Conservation (phyloP, 2,797 vertebrate genomes). For the Agapornis canus region DNA sequence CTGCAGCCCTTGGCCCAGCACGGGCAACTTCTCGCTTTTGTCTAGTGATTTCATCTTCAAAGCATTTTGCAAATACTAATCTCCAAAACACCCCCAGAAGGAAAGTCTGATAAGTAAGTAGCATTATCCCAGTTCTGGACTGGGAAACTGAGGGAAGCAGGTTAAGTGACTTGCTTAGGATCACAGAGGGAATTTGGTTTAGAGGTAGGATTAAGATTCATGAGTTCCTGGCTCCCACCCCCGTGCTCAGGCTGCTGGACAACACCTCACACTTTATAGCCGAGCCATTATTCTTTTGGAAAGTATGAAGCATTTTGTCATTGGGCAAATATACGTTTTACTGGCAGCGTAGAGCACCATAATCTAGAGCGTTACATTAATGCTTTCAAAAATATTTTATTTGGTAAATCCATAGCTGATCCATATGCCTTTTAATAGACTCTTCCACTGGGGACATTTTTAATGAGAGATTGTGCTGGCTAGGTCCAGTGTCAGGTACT, state of each 20-base stretch:
- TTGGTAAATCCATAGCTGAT: slow-evolving; percentile 71
- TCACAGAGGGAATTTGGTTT: slow-evolving; percentile 53
- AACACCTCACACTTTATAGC: slow-evolving; percentile 32
- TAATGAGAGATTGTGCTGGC: slow-evolving; percentile 88
- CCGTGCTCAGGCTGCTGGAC: slow-evolving; percentile 22
- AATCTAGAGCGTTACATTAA: slow-evolving; percentile 49
- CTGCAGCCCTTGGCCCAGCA: not conserved
- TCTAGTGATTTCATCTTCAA: slow-evolving; percentile 64
- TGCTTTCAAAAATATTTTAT: slow-evolving; percentile 69
- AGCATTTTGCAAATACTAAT: slow-evolving; percentile 57
- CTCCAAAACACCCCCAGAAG: slow-evolving; percentile 56
- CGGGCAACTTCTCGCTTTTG: not conserved
- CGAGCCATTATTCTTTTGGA: slow-evolving; percentile 32
- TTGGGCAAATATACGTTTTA: slow-evolving; percentile 54
- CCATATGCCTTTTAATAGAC: slow-evolving; percentile 81
- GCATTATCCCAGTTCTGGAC: slow-evolving; percentile 51
- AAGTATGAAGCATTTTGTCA: slow-evolving; percentile 58
- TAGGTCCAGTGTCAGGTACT: slow-evolving; percentile 89
- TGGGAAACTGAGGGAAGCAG: slow-evolving; percentile 39
- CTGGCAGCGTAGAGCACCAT: not conserved
- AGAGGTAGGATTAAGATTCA: slow-evolving; percentile 59
- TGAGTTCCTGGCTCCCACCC: slow-evolving; percentile 48
- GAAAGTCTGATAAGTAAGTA: slow-evolving; percentile 65
- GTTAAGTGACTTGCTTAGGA: slow-evolving; percentile 32
- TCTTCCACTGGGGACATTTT: slow-evolving; percentile 84